Base-by-base conservation (phyloP, 1,140 invertebrate genomes). In the Sminthurides bifidus region DNA sequence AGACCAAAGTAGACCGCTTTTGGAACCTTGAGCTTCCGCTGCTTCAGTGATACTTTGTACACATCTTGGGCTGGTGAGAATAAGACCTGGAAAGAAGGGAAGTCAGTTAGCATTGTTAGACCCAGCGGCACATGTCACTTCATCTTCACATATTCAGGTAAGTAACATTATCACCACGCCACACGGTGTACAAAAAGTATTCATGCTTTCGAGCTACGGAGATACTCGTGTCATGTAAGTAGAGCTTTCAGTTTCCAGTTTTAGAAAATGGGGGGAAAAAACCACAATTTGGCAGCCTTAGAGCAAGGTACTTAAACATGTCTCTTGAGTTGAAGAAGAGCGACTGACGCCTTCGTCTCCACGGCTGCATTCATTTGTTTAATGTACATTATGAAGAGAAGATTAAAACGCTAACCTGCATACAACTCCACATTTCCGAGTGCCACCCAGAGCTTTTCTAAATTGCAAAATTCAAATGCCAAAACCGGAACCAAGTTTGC, bases 11-110 rank as follows among this genome's bases (percentile, higher is more conserved):
- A n/a, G n/a, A n/a, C 14, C 17, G 21, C 3, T 21, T 29, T 10
- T 30, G 49, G 46, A 12, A 26, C 1, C 4, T 40, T 37, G 6
- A 5, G 5, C 12, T 19, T 40, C 8, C n/a, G 41, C 37, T 0
- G 45, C 41, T 27, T 31, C 50, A 29, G 29, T 27, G 8, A 60
- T 24, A 46, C 58, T 60, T 41, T 56, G 46, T 14, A 56, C 58
- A 26, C 58, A 60, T 15, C 58, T 46, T 26, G 54, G 54, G 29
- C 58, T 60, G 23, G 58, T 56, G 3, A 56, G 43, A 24, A 60
- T 56, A 4, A 60, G 21, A 2, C 58, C 58, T 60, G 33, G n/a
- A n/a, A n/a, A n/a, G n/a, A n/a, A n/a, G n/a, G 4, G 30, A 53
- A 10, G 15, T 8, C 8, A 51, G 37, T 33, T 51, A 24, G 15